Percentiles rank a stretch among this genome's conserved stretches.
These are phyloP conservation scores for Thalpophila matura DNA, from an alignment of 2,888 invertebrate species.

Conservation along the genomic window DNA sequence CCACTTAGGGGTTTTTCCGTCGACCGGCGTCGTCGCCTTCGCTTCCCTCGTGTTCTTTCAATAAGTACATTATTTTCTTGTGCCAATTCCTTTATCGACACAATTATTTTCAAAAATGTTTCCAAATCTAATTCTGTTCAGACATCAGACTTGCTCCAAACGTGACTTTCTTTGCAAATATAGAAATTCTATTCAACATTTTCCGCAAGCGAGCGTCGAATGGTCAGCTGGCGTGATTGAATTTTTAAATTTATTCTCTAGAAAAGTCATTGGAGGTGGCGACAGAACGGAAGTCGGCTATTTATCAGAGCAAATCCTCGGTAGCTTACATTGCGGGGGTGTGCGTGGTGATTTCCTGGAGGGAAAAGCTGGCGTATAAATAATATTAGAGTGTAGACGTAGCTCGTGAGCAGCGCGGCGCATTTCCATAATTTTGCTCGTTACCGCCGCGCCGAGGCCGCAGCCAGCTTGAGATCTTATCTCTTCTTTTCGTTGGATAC, in stretches of 20 bases:
- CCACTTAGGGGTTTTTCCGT: constrained; percentile 76
- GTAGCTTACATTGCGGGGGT: constrained; percentile 65
- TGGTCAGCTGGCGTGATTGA: constrained; percentile 57
- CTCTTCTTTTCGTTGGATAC: constrained; percentile 70
- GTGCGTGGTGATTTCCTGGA: constrained; percentile 71
- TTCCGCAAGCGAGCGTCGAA: constrained; percentile 37
- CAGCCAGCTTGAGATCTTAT: constrained; percentile 70
- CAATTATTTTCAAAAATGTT: constrained; percentile 60
- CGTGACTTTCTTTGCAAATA: constrained; percentile 47
- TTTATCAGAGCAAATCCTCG: constrained; percentile 72
- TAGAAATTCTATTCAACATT: constrained; percentile 46
- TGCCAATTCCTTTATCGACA: constrained; percentile 51
- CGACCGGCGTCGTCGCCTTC: constrained; percentile 65
- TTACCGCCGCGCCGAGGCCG: constrained; percentile 68
- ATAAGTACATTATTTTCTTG: constrained; percentile 59
- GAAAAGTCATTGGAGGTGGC: constrained; percentile 58
- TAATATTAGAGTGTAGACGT: constrained; percentile 65
- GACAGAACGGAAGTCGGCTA: constrained; percentile 65
- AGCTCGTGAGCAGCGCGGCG: constrained; percentile 61
- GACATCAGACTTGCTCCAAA: constrained; percentile 34
- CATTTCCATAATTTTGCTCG: constrained; percentile 86
- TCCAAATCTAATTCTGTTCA: constrained; percentile 33
- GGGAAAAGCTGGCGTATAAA: constrained; percentile 75
- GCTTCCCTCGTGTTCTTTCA: constrained; percentile 56
- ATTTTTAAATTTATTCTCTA: constrained; percentile 61